phyloP scores from a whole-genome alignment of 2,888 invertebrate genomes.

The Lucinisca nassula region DNA sequence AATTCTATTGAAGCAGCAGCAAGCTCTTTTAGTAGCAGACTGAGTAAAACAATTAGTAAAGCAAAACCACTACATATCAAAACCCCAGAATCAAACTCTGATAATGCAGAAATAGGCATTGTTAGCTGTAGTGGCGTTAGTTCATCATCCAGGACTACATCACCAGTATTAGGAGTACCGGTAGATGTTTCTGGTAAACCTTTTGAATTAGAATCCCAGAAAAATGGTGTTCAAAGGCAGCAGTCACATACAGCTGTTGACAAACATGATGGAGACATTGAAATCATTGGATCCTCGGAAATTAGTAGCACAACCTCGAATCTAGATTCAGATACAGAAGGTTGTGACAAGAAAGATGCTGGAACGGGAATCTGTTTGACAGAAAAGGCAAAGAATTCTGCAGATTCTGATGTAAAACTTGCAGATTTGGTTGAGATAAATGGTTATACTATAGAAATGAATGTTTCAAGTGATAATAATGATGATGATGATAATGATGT shows the following conservation, averaged over 20 bases:
- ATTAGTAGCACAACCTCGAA: background rate
- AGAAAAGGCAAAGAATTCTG: background rate
- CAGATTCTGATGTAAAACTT: background rate
- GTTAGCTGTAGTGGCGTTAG: background rate
- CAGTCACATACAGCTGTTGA: background rate
- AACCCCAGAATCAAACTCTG: background rate
- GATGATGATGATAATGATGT: background rate
- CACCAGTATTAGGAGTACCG: background rate
- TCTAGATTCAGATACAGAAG: background rate
- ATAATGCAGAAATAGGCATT: background rate
- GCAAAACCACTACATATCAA: background rate
- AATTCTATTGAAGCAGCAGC: background rate
- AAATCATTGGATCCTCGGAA: background rate
- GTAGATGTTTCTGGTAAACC: background rate
- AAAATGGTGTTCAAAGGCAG: background rate
- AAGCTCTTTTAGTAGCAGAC: background rate
- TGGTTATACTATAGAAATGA: conserved; percentile 6
- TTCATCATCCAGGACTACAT: background rate
- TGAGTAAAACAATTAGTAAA: conserved; percentile 18
- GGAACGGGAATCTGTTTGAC: background rate
- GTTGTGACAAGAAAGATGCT: background rate
- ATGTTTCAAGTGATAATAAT: conserved; percentile 16
- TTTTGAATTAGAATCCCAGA: background rate
- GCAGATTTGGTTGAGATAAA: conserved; percentile 10
- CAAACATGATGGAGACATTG: background rate